Base-by-base conservation (phyloP, 2,113 vertebrate genomes). In the Cercopithecus mona region DNA sequence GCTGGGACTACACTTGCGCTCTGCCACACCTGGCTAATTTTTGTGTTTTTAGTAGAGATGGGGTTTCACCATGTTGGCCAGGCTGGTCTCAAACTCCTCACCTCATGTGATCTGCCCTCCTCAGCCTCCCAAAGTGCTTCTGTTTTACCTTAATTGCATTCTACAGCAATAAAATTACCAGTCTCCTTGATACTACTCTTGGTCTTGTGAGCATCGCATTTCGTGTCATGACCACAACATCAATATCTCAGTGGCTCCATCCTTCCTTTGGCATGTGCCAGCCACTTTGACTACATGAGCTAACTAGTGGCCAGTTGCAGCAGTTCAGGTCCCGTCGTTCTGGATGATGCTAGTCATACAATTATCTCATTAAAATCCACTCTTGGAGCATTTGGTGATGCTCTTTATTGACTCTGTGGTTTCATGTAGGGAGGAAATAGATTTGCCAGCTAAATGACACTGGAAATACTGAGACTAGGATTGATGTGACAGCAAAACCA, bases 331-430 rank as follows among this genome's bases (percentile, higher is more conserved):
- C 4, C 23, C 30, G 2, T 3, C 6, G 2, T 57, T 38, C 45
- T 23, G 8, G 5, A 20, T 38, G 35, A 94, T 8, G 38, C 5
- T n/a, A 55, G 23, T 52, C 22, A 59, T 72, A 3, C 1, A n/a
- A 78, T 30, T 79, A n/a, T 50, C 30, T 30, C 13, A 43, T 18
- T 75, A 80, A n/a, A 40, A 61, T 27, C 30, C 30, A 35, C 3
- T 64, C 40, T 23, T 43, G 10, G 1, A 22, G 12, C 13, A 38
- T 7, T 50, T 38, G 0, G 0, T 14, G 30, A 4, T 52, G 14
- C 2, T 83, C 11, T 2, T 73, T 30, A n/a, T 72, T 93, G 52
- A 52, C 2, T 79, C 35, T 30, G 5, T 45, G 13, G 22, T 73
- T 96, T 94, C 59, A 73, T 8, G 5, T 50, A 83, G 27, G 14